These are phyloP conservation scores for Carcina quercana DNA, from an alignment of 2,888 invertebrate species.

Conservation along the genomic window DNA sequence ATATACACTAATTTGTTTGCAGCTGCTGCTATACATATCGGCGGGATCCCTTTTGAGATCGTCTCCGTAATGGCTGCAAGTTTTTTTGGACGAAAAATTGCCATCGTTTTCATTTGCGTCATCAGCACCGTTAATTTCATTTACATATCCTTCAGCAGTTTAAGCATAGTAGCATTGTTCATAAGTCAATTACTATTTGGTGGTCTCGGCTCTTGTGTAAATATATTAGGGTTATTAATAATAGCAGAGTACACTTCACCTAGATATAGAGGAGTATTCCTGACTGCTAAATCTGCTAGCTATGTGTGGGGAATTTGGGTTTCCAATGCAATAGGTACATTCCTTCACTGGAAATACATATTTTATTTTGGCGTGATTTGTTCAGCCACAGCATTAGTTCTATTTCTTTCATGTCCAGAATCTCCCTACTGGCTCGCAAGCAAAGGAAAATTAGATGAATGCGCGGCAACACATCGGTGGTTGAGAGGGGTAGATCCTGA, in stretches of 20 bases:
- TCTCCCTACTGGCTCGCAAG: conserved; percentile 22
- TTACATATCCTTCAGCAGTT: conserved; percentile 16
- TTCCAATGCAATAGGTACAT: conserved; percentile 19
- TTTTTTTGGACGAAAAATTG: conserved; percentile 15
- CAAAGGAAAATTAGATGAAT: conserved; percentile 17
- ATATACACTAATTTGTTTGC: too few species aligned
- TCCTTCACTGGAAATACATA: conserved; percentile 15
- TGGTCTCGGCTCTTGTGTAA: conserved; percentile 3
- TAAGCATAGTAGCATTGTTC: conserved; percentile 13
- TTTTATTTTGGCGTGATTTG: conserved; percentile 13
- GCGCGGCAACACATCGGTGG: conserved; percentile 16
- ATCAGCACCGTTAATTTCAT: conserved; percentile 7
- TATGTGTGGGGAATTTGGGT: conserved; percentile 17
- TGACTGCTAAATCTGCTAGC: conserved; percentile 16
- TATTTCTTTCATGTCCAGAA: conserved; percentile 20
- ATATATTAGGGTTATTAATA: conserved; percentile 11
- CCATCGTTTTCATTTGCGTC: conserved; percentile 10
- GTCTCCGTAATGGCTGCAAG: too few species aligned
- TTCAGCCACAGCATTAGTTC: conserved; percentile 12
- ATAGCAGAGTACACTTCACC: conserved; percentile 19
- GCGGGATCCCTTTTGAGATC: too few species aligned
- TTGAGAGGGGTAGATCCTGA: conserved; percentile 13
- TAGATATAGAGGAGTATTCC: conserved; percentile 17
- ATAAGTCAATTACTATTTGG: conserved; percentile 16
- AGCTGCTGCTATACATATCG: too few species aligned